Conservation (phyloP, 2,888 invertebrate species). For the Leptodirus hochenwartii region DNA sequence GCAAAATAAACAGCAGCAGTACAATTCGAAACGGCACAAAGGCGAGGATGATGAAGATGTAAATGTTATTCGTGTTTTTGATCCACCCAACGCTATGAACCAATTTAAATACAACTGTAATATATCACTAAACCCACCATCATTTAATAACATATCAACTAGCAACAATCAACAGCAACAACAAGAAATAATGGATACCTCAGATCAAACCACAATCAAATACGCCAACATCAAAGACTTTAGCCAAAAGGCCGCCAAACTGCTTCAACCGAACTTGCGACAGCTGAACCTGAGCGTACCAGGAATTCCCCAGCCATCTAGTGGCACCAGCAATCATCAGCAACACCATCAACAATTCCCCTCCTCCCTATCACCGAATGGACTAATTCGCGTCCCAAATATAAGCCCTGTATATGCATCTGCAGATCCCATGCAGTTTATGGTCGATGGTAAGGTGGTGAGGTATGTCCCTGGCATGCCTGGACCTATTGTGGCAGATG, state of each 20-base stretch:
- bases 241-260: conserved; percentile 26
- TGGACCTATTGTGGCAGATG: conserved; percentile 42
- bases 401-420: no score
- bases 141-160: neutral
- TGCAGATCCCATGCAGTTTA: conserved; percentile 31
- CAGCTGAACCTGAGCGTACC: conserved; percentile 22
- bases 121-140: no score
- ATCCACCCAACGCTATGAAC: no score
- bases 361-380: neutral
- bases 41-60: no score
- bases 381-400: neutral
- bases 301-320: conserved; percentile 16
- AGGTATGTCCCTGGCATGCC: conserved; percentile 79
- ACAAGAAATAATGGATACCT: conserved; percentile 4
- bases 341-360: neutral
- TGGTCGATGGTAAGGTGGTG: conserved; percentile 53
- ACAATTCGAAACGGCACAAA: no score
- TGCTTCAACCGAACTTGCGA: conserved; percentile 26
- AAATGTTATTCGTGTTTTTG: no score
- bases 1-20: conserved; percentile 22
- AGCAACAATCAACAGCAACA: conserved; percentile 4
- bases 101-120: no score
- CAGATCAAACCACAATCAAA: conserved; percentile 13
- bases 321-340: conserved; percentile 4
- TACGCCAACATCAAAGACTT: conserved; percentile 26